Conservation (phyloP, 2,113 vertebrate species). For the Podarcis raffonei region DNA sequence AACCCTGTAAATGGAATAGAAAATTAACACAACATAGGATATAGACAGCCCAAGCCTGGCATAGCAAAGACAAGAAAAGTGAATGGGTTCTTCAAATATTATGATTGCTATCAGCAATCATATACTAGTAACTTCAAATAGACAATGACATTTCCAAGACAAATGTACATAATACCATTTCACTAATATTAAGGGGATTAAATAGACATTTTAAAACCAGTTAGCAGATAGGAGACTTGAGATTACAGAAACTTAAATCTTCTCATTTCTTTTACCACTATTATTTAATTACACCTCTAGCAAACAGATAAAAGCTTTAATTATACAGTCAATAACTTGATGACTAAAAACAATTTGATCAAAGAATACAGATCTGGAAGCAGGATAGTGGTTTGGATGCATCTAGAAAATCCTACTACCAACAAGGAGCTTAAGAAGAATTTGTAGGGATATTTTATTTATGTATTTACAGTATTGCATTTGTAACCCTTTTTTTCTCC, state of each 20-base stretch:
- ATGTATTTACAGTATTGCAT: background rate
- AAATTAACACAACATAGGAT: background rate
- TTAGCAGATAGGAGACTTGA: background rate
- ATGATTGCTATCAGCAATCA: background rate
- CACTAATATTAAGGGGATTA: background rate
- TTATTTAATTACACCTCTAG: background rate
- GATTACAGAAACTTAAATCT: background rate
- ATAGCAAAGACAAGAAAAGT: background rate
- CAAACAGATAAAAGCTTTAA: background rate
- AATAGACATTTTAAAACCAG: background rate
- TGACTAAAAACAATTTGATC: background rate
- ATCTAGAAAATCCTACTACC: background rate
- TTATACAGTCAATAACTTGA: slow-evolving; percentile 1
- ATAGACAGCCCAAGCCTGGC: background rate
- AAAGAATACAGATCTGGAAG: background rate
- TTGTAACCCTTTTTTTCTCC: no score
- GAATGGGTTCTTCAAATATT: background rate
- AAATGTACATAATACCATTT: slow-evolving; percentile 23
- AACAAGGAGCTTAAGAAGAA: background rate
- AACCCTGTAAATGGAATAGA: slow-evolving; percentile 82
- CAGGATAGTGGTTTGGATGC: background rate
- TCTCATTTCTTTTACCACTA: background rate
- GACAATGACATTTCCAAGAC: background rate
- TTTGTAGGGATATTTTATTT: no score
- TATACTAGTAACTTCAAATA: slow-evolving; percentile 5